phyloP scores from a whole-genome alignment of 2,113 vertebrate species.

The Sylvia atricapilla region DNA sequence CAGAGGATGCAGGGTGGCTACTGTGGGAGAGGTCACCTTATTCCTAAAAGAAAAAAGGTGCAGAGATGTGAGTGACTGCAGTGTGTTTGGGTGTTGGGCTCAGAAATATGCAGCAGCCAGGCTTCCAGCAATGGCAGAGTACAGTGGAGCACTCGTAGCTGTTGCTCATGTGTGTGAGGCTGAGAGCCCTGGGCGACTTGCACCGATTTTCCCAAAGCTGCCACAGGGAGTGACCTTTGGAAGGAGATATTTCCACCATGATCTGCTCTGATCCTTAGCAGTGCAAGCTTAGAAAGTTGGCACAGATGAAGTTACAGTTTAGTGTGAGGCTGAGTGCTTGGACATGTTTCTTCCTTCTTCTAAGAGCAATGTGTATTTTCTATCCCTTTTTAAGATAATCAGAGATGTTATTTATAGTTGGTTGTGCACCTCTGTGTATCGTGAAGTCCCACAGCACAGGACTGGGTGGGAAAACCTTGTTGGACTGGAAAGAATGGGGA shows the following conservation, averaged over 20 bases:
- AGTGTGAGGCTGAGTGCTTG: constrained; percentile 51
- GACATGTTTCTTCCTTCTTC: constrained; percentile 37
- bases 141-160: neutral
- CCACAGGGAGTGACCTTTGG: neutral
- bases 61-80: neutral
- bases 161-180: neutral
- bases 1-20: neutral
- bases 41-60: neutral
- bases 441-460: constrained; percentile 39
- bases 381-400: constrained; percentile 37
- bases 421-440: constrained; percentile 56
- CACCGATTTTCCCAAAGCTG: neutral
- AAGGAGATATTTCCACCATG: constrained; percentile 11
- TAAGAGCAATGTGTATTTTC: constrained; percentile 33
- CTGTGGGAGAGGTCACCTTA: neutral
- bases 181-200: neutral
- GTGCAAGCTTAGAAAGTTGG: neutral
- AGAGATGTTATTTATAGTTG: constrained; percentile 41
- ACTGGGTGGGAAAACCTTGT: constrained; percentile 10
- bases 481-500: constrained; percentile 22
- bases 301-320: constrained; percentile 53
- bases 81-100: neutral
- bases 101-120: neutral
- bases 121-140: neutral
- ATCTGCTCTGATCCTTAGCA: constrained; percentile 33